Percentiles rank a stretch among this genome's conserved stretches.
Evolutionary conservation across 2,888 invertebrate species (phyloP).

Genomic region (Congeria kusceri): DNA sequence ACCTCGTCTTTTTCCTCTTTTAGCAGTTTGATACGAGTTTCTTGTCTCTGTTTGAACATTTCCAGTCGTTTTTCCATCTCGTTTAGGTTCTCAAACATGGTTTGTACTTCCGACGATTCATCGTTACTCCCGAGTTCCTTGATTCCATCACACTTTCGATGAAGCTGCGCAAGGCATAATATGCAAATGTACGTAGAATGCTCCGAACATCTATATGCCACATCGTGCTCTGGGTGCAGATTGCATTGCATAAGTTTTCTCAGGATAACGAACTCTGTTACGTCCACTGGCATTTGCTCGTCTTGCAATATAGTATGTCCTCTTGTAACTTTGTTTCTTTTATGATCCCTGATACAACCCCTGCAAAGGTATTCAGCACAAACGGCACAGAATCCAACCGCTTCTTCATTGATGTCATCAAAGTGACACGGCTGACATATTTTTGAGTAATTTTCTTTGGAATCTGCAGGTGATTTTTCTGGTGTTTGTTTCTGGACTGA

Average conservation of each 20-base stretch:
- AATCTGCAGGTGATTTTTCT: too few relatives aligned
- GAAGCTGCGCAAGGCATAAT: constrained; percentile 4
- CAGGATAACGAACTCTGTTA: too few relatives aligned
- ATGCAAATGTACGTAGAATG: constrained; percentile 18
- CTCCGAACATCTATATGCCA: constrained; percentile 9
- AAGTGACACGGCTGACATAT: constrained; percentile 28
- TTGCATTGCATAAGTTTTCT: too few relatives aligned
- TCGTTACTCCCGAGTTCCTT: neutral
- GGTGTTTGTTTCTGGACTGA: too few relatives aligned
- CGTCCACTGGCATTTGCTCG: constrained; percentile 11
- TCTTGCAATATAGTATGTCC: constrained; percentile 20
- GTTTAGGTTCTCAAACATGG: too few relatives aligned
- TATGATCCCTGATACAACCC: constrained; percentile 24
- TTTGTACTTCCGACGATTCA: too few relatives aligned
- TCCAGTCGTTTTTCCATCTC: too few relatives aligned
- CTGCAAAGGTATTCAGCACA: constrained; percentile 36
- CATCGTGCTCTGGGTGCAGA: constrained; percentile 5
- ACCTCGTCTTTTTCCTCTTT: too few relatives aligned
- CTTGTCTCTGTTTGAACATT: too few relatives aligned
- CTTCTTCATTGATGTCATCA: constrained; percentile 9
- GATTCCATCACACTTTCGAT: constrained; percentile 23
- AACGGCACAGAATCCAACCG: constrained; percentile 20
- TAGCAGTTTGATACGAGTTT: too few relatives aligned
- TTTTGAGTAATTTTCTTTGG: too few relatives aligned
- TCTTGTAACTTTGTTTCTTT: constrained; percentile 28